Conservation (phyloP, 2,888 invertebrate species). For the Himalopsyche tibetana region DNA sequence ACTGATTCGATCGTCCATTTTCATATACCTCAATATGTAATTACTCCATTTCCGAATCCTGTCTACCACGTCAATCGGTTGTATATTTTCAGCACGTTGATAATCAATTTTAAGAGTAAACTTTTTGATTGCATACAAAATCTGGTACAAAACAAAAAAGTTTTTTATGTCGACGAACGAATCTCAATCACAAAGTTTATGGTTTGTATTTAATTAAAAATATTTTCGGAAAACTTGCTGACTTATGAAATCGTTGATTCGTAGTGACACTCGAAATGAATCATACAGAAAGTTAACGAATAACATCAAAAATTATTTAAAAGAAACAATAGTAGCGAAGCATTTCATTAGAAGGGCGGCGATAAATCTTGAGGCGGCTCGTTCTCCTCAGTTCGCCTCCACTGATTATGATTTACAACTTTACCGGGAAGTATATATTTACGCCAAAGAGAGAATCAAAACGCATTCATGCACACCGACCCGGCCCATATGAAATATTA, state of each 20-base stretch:
- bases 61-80: too few species aligned
- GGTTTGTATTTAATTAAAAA: conserved; percentile 2
- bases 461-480: neutral
- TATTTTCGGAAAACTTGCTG: neutral
- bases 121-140: neutral
- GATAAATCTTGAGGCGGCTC: conserved; percentile 62
- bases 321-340: conserved; percentile 60
- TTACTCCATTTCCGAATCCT: too few species aligned
- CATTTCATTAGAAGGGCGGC: conserved; percentile 59
- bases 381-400: conserved; percentile 61
- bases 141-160: neutral
- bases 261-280: conserved; percentile 10
- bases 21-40: too few species aligned
- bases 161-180: neutral
- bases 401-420: conserved; percentile 65
- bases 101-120: neutral
- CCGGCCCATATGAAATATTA: conserved; percentile 1
- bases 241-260: conserved; percentile 17
- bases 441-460: conserved; percentile 47
- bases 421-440: conserved; percentile 53
- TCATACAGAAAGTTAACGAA: conserved; percentile 2
- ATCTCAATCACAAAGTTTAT: neutral
- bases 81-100: neutral
- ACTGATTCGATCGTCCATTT: too few species aligned
- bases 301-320: conserved; percentile 53